Evolutionary conservation across 2,113 vertebrate genomes (phyloP), one percentile per base, ranked within the genome.

Genomic region (Myrmecophaga tridactyla): DNA sequence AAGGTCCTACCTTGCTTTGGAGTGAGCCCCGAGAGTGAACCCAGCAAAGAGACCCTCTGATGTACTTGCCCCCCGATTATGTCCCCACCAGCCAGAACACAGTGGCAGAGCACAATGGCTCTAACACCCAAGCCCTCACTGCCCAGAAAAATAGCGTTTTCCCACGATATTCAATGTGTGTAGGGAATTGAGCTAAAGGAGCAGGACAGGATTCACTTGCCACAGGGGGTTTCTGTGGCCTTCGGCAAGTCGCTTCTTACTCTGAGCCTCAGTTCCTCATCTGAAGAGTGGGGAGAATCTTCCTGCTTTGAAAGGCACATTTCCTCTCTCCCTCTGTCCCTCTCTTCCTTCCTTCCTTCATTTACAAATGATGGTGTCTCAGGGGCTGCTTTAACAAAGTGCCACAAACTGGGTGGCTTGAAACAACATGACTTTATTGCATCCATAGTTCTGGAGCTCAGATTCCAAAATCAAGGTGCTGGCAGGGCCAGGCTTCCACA

Each of bases 231-330:
- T 96, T 96, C 76, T 81, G 56, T 88, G 63, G 77, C 23, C 62
- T 63, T 73, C 51, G 34, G 85, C 21, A n/a, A 77, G 67, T 73
- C 53, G 76, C 78, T 96, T 96, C 82, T 67, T 90, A 86, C 69
- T 75, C 27, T 69, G 67, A 88, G 39, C 63, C 62, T 80, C 60
- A 43, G 48, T 29, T 90, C 86, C 63, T 96, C 67, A 63, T 90
- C 85, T 78, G 67, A 96, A 81, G 67, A 92, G 8, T 17, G 3
- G 85, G 72, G 86, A 95, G 39, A 46, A 15, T 83, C 78, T 92
- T 92, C 6, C 51, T 86, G 86, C 62, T 89, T 94, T 78, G 39
- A 85, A 94, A 94, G 70, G 2, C 62, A 84, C 36, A 48, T 60
- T 67, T 83, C 48, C 31, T 27, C 13, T 46, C 80, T 70, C n/a